Evolutionary conservation across 2,113 vertebrate genomes (phyloP).

Genomic region (Carollia perspicillata): DNA sequence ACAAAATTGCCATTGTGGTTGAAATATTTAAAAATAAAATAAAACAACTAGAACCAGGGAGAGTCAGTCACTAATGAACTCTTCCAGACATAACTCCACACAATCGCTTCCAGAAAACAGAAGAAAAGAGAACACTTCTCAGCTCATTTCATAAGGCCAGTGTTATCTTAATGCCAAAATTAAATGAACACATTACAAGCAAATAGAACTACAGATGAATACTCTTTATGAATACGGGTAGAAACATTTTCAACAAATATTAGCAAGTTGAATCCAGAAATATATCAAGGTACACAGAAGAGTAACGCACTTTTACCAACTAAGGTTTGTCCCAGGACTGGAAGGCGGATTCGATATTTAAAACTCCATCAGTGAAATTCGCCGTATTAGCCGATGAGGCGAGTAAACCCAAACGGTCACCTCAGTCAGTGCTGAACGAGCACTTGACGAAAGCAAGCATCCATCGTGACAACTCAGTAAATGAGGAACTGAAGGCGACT

Average conservation of each 20-base stretch:
- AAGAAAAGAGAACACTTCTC: not conserved
- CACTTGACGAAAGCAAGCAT: not conserved
- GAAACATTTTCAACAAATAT: not conserved
- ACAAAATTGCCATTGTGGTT: not conserved
- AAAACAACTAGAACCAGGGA: not conserved
- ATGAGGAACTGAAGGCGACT: not conserved
- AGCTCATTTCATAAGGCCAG: not conserved
- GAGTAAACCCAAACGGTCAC: not conserved
- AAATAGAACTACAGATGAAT: not conserved
- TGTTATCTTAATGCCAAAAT: not conserved
- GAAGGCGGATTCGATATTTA: not conserved
- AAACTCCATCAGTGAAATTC: not conserved
- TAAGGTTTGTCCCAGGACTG: not conserved
- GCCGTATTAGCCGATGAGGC: not conserved
- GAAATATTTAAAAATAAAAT: slow-evolving; percentile 12
- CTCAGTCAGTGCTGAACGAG: not conserved
- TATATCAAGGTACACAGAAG: not conserved
- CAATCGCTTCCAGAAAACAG: not conserved
- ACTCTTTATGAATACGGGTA: not conserved
- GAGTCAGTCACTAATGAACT: not conserved
- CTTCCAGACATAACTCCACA: not conserved
- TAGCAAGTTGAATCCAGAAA: not conserved
- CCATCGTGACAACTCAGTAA: not conserved
- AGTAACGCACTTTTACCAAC: not conserved
- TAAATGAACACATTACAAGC: not conserved